A percentile compares a stretch with the other conserved stretches of the same genome.
Evolutionary conservation across 2,113 vertebrate species (phyloP).

Genomic region (Labeo catla): DNA sequence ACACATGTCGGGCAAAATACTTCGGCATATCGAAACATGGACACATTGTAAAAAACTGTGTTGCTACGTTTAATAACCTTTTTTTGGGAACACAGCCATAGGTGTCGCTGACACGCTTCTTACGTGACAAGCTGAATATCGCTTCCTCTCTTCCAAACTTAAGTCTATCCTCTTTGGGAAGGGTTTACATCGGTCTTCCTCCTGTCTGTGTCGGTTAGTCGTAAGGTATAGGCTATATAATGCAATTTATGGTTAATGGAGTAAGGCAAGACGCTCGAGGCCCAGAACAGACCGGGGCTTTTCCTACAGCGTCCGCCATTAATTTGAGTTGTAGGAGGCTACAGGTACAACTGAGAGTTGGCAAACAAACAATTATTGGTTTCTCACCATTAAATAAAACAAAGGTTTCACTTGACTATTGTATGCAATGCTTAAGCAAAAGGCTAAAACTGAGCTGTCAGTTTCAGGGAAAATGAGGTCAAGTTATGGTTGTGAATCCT

Average conservation of each 20-base stretch:
- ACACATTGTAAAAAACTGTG: background rate
- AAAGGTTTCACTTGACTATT: background rate
- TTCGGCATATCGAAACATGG: background rate
- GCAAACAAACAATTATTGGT: background rate
- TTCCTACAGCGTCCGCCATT: slow-evolving; percentile 49
- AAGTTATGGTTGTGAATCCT: background rate
- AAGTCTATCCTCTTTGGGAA: background rate
- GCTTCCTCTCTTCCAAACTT: background rate
- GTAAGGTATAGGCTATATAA: background rate
- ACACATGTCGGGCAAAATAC: background rate
- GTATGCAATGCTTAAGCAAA: background rate
- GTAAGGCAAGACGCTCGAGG: slow-evolving; percentile 13
- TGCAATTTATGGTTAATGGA: background rate
- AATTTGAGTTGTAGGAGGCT: slow-evolving; percentile 23
- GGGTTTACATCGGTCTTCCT: background rate
- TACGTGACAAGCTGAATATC: background rate
- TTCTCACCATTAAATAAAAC: background rate
- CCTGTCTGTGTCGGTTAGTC: background rate
- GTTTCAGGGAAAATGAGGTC: background rate
- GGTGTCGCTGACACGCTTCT: background rate
- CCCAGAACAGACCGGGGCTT: slow-evolving; percentile 49
- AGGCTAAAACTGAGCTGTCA: background rate
- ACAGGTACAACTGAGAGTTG: slow-evolving; percentile 41
- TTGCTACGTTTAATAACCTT: background rate
- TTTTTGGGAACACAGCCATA: background rate